A percentile compares a stretch with the other conserved stretches of the same genome.
phyloP scores from a whole-genome alignment of 2,113 vertebrate species.

The Neopipo cinnamomea region DNA sequence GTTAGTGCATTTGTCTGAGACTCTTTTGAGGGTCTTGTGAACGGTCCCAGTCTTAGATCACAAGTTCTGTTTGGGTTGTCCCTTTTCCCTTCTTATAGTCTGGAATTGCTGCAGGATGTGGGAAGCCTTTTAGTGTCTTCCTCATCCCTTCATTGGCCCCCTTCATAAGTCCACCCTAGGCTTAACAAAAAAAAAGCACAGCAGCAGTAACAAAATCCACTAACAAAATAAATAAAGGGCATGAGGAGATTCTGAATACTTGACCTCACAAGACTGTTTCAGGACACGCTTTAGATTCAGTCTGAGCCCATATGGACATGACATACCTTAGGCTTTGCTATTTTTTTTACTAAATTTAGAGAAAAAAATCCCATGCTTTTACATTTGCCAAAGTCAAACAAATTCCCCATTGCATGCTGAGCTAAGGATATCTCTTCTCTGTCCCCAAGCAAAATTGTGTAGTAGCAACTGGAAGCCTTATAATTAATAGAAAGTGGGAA shows the following conservation, averaged over 20 bases:
- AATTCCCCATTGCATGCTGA: slow-evolving; percentile 21
- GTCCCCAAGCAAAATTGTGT: background rate
- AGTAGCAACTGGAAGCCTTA: slow-evolving; percentile 20
- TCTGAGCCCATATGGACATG: background rate
- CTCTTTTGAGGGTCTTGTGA: background rate
- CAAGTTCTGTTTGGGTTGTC: background rate
- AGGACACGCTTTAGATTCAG: background rate
- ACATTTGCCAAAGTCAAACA: background rate
- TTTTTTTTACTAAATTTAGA: background rate
- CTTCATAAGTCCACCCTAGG: background rate
- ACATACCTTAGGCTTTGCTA: background rate
- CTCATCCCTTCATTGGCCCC: accelerated
- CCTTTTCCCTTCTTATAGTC: background rate
- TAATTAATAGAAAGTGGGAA: slow-evolving; percentile 27
- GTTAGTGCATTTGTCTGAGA: background rate
- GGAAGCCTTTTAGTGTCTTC: background rate
- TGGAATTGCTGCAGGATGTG: background rate
- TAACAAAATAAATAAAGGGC: background rate
- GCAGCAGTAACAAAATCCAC: background rate
- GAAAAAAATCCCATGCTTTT: background rate
- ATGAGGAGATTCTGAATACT: background rate
- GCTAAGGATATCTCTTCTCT: slow-evolving; percentile 3
- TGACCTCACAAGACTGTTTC: background rate
- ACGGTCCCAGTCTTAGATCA: accelerated
- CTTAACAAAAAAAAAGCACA: background rate